Base-by-base conservation (phyloP, 2,113 vertebrate species). In the Microcebus murinus region DNA sequence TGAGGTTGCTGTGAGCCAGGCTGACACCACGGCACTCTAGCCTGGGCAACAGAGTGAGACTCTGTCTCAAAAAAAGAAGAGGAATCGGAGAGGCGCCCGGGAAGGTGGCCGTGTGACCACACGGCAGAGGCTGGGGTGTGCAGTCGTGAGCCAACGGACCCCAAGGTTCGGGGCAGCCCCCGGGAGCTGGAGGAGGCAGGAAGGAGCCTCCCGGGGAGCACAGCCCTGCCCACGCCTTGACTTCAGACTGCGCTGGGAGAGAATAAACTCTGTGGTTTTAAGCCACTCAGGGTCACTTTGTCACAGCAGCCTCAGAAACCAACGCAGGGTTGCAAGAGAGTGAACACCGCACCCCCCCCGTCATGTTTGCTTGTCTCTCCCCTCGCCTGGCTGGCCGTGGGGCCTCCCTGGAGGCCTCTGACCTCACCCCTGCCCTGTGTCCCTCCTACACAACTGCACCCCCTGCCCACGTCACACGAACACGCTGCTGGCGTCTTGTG, bases 291-390 rank as follows among this genome's bases (percentile, higher is more conserved):
- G 39, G 50, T 5, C 3, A 36, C 21, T 39, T 29, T 12, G 31
- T 31, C 29, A 9, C 4, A 3, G 36, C 25, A 23, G 36, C 48
- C 59, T 18, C 70, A 68, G 87, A 59, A 48, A 3, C 14, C 8
- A 34, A 21, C 0, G 1, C 10, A 6, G 45, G 91, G 45, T 8
- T 6, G n/a, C 5, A 18, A 31, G 63, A 12, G 8, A 11, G 3
- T 9, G 29, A 31, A 42, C 45, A 2, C 34, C 8, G 48, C 4
- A 17, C 3, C 8, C 7, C 6, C 48, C 48, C 48, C 1, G 48
- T 48, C 10, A 10, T 63, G 59, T 1, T 63, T 12, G 23, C 10
- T 61, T 4, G 9, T 25, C 57, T 25, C 59, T 10, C 59, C 25
- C 25, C 9, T 4, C 59, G 23, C 59, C 23, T 4, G 55, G 18